Evolutionary conservation across 1,140 invertebrate genomes (phyloP), one percentile per base, ranked within the genome.

Genomic region (Zaprionus camerounensis): DNA sequence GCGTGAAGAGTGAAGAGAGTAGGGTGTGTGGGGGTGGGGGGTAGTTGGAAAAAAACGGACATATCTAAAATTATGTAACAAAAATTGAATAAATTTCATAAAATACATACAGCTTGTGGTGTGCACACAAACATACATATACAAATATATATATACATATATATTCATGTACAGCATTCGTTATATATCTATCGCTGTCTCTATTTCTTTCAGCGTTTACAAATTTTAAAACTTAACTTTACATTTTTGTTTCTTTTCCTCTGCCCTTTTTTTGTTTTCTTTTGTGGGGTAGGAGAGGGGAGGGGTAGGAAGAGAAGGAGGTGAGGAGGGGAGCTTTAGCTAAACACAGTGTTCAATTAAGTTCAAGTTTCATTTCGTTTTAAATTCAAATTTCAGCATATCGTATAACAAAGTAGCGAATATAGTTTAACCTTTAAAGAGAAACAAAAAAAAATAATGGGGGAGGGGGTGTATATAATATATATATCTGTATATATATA

Each of bases 41-140:
- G 28, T 15, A 13, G 31, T 11, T 34, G 7, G 13, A 56, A 71
- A 64, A 44, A 72, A 59, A 68, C 63, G 34, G 70, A 24, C 34
- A 41, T 73, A 59, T 68, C 36, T 83, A 83, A 80, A 86, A 87
- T 70, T 80, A 86, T 87, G 72, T 44, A 87, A 86, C 83, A 86
- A 82, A 80, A 79, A 41, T 59, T 74, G 64, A 46, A 71, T 77
- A 67, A 71, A 64, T 65, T 71, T 44, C 71, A 78, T 70, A 49
- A 76, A 76, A 67, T 44, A 65, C n/a, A 67, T 56, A 56, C 51
- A 58, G 11, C n/a, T 22, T 12, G 34, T 44, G 5, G 15, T 44
- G 41, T 44, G 41, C 41, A 62, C 38, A 59, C 12, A 65, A 5
- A 65, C 13, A 67, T 55, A 69, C 34, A 44, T 61, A 79, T 17